Conservation (phyloP, 2,888 invertebrate genomes). For the Athalia rosae region DNA sequence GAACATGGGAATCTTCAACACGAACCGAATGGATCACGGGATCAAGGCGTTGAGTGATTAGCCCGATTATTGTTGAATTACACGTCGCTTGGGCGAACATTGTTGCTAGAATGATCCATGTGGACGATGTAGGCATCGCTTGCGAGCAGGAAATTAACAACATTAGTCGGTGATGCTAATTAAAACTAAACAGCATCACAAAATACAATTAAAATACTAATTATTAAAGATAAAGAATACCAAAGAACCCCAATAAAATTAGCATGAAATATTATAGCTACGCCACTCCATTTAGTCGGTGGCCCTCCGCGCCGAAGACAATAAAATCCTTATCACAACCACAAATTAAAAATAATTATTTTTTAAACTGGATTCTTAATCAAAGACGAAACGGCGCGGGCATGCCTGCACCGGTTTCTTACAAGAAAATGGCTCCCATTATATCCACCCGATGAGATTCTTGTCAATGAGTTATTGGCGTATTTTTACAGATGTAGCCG, state of each 20-base stretch:
- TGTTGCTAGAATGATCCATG: neutral
- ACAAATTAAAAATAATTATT: constrained; percentile 73
- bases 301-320: constrained; percentile 50
- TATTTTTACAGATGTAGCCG: constrained; percentile 66
- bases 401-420: constrained; percentile 53
- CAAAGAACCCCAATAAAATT: constrained; percentile 66
- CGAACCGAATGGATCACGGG: too few relatives aligned
- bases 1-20: too few relatives aligned
- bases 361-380: constrained; percentile 71
- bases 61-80: too few relatives aligned
- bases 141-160: constrained; percentile 13
- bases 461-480: constrained; percentile 73
- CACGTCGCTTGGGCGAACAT: neutral
- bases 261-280: constrained; percentile 63
- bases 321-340: constrained; percentile 68
- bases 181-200: constrained; percentile 49
- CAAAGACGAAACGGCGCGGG: constrained; percentile 54
- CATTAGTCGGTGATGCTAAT: constrained; percentile 44
- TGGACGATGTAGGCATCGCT: neutral
- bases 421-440: constrained; percentile 68
- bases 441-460: constrained; percentile 69
- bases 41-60: too few relatives aligned
- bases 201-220: constrained; percentile 63
- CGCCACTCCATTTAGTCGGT: constrained; percentile 53
- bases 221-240: constrained; percentile 62